Percentiles rank a stretch among this genome's conserved stretches.
Conservation (phyloP, 2,797 vertebrate species). For the Pseudomugil gertrudae region DNA sequence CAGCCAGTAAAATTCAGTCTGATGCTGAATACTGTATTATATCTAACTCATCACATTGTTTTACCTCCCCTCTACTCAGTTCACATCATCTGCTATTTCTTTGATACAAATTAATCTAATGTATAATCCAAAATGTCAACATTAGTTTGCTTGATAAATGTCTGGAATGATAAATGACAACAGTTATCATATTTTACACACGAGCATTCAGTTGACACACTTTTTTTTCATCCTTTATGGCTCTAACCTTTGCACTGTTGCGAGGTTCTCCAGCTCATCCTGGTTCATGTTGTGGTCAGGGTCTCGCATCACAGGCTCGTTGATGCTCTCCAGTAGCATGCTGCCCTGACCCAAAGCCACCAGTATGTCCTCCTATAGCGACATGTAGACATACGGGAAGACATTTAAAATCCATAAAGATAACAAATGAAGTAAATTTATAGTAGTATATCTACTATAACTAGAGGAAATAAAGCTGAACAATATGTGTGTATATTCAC, state of each 20-base stretch:
- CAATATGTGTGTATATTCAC: conserved; percentile 61
- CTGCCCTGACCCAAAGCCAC: conserved; percentile 87
- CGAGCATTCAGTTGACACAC: background rate
- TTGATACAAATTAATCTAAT: background rate
- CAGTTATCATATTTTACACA: background rate
- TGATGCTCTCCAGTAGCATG: conserved; percentile 88
- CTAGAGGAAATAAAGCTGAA: background rate
- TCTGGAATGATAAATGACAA: background rate
- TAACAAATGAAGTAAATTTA: background rate
- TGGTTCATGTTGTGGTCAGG: conserved; percentile 90
- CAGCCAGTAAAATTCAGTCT: background rate
- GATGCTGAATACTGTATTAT: background rate
- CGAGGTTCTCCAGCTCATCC: conserved; percentile 93
- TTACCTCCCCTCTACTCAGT: background rate
- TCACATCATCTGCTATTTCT: background rate
- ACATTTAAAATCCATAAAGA: background rate
- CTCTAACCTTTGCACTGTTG: conserved; percentile 90
- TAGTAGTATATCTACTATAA: background rate
- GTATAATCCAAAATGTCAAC: background rate
- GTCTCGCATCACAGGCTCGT: conserved; percentile 85
- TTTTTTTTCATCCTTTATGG: background rate
- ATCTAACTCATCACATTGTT: background rate
- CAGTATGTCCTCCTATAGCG: conserved; percentile 86
- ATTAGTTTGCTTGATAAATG: background rate
- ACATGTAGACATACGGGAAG: background rate